Conservation (phyloP, 2,888 invertebrate species). For the Cerastoderma edule region DNA sequence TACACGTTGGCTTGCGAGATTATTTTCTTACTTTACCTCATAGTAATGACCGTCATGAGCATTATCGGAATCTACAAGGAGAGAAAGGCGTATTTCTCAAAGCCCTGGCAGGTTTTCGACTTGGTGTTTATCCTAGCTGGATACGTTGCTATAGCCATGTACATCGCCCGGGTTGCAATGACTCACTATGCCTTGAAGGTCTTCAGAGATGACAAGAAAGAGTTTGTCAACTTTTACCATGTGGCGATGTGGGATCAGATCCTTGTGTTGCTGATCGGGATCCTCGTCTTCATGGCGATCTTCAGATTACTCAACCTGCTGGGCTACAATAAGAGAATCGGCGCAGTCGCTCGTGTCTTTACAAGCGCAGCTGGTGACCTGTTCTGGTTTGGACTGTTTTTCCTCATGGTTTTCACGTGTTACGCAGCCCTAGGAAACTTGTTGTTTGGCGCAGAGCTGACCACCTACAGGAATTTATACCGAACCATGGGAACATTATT, state of each 20-base stretch:
- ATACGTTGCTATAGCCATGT: constrained; percentile 61
- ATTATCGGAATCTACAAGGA: constrained; percentile 55
- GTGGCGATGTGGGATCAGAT: constrained; percentile 69
- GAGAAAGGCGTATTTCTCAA: constrained; percentile 56
- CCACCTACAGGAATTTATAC: constrained; percentile 65
- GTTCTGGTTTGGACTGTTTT: constrained; percentile 69
- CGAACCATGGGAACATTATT: constrained; percentile 68
- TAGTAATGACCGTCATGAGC: constrained; percentile 55
- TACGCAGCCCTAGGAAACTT: constrained; percentile 69
- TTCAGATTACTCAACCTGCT: constrained; percentile 70
- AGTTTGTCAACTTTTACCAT: constrained; percentile 74
- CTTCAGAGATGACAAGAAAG: constrained; percentile 67
- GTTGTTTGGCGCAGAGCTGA: constrained; percentile 65
- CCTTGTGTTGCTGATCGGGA: constrained; percentile 62
- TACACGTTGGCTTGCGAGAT: constrained; percentile 67
- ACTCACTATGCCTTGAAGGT: constrained; percentile 60
- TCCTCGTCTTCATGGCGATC: constrained; percentile 68
- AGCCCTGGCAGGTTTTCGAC: constrained; percentile 69
- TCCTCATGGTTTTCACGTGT: constrained; percentile 60
- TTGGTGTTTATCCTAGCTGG: constrained; percentile 55
- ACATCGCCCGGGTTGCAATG: constrained; percentile 52
- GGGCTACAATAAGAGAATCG: constrained; percentile 70
- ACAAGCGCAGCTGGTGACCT: constrained; percentile 63
- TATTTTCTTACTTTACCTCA: constrained; percentile 59
- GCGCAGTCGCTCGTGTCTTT: constrained; percentile 64